These are phyloP conservation scores for Nothoprocta perdicaria DNA, from an alignment of 2,113 vertebrate species.

Conservation along the genomic window DNA sequence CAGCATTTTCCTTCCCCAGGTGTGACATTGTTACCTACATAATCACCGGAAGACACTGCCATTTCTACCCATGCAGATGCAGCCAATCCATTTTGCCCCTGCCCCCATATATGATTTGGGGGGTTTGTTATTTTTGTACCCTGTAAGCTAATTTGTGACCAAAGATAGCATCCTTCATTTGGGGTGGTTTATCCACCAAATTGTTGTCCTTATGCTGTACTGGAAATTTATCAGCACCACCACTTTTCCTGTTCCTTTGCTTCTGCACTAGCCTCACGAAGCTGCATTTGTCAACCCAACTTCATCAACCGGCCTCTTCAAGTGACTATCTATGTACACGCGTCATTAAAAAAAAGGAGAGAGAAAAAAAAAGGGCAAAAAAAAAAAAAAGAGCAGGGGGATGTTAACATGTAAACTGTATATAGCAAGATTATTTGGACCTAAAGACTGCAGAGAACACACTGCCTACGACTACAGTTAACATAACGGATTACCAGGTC, in stretches of 20 bases:
- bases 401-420: conserved; percentile 71
- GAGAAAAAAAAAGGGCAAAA: neutral
- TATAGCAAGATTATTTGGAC: conserved; percentile 76
- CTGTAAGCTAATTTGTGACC: conserved; percentile 90
- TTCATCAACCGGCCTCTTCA: conserved; percentile 84
- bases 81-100: conserved; percentile 31
- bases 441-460: conserved; percentile 71
- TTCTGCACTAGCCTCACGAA: conserved; percentile 61
- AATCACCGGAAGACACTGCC: conserved; percentile 56
- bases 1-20: conserved; percentile 24
- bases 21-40: conserved; percentile 12
- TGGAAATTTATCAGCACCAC: conserved; percentile 38
- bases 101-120: neutral
- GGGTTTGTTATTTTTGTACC: conserved; percentile 62
- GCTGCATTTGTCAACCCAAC: conserved; percentile 36
- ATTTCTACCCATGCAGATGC: conserved; percentile 61
- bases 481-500: conserved; percentile 55
- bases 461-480: conserved; percentile 73
- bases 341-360: neutral
- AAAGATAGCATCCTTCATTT: conserved; percentile 86
- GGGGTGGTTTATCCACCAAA: conserved; percentile 71
- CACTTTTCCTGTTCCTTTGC: conserved; percentile 55
- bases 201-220: conserved; percentile 64
- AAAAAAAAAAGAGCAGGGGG: neutral
- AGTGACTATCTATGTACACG: conserved; percentile 71